Evolutionary conservation across 2,888 invertebrate species (phyloP).

Genomic region (Agrilus mali): DNA sequence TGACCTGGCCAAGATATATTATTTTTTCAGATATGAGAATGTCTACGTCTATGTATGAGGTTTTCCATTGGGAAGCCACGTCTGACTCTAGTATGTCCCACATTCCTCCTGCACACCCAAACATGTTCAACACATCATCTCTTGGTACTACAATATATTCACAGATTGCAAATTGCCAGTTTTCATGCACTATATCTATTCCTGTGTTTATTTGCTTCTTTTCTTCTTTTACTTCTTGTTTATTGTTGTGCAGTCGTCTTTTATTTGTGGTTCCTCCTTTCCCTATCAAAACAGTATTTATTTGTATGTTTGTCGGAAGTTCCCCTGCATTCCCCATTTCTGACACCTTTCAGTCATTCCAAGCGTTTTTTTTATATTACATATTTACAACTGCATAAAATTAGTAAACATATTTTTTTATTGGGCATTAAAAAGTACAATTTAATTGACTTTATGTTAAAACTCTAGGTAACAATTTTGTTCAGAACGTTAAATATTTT

Average conservation of each 20-base stretch:
- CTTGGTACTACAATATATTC: conserved; percentile 15
- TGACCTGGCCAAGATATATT: neutral
- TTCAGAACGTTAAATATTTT: too few relatives aligned
- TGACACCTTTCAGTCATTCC: too few relatives aligned
- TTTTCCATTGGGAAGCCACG: conserved; percentile 21
- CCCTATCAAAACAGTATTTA: too few relatives aligned
- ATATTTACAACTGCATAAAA: too few relatives aligned
- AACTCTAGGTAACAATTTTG: too few relatives aligned
- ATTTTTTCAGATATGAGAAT: conserved; percentile 45
- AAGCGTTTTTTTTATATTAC: too few relatives aligned
- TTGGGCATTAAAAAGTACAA: too few relatives aligned
- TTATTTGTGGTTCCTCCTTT: too few relatives aligned
- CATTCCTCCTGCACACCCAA: conserved; percentile 12
- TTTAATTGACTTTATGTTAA: too few relatives aligned
- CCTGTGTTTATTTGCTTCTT: neutral
- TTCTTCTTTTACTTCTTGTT: neutral
- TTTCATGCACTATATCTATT: conserved; percentile 4
- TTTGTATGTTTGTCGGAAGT: too few relatives aligned
- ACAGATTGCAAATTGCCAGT: conserved; percentile 5
- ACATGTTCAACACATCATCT: conserved; percentile 15
- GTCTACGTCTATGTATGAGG: conserved; percentile 62
- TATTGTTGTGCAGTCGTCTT: neutral
- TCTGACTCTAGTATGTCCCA: conserved; percentile 8
- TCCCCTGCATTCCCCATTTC: too few relatives aligned
- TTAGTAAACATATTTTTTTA: too few relatives aligned